Evolutionary conservation across 2,797 vertebrate genomes (phyloP), one percentile per base, ranked within the genome.

Genomic region (Smutsia gigantea): DNA sequence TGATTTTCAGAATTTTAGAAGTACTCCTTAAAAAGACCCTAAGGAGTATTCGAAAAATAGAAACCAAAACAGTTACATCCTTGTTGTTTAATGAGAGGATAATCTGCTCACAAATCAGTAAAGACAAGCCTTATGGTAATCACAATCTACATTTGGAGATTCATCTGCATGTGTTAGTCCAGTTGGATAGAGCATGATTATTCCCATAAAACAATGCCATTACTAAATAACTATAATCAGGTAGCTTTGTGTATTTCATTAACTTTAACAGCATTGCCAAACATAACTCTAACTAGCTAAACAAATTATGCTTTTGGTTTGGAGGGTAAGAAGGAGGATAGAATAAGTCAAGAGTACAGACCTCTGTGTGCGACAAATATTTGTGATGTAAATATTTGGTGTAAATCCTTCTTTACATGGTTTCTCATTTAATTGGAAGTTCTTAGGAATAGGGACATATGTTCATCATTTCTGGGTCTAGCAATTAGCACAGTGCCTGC

Each of bases 1-100:
- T 13, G 46, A 2, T 93, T 87, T 96, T 89, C 71, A 87, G 59
- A 90, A 69, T 66, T 94, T 92, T 75, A 55, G 63, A 79, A 94
- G 57, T 27, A 42, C 7, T 81, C 91, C n/a, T 68, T 12, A 69
- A 81, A 79, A 68, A 55, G 29, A 66, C 18, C 27, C 49, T 55
- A 42, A 31, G 89, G 74, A 55, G 6, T 75, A 39, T 66, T 51
- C 4, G 42, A 78, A 89, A 86, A 51, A 9, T 29, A 49, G 23
- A 87, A 94, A 93, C 17, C n/a, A 85, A 78, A 85, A 63, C 57
- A 83, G 17, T 74, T 78, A 66, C 42, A 55, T 71, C 25, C 21
- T 87, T 55, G 13, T 21, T 93, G 37, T 34, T 79, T 69, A 95
- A 82, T 39, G 14, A 49, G 39, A 90, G 29, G 34, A 79, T 25